Conservation (phyloP, 2,113 vertebrate genomes). For the Egretta garzetta region DNA sequence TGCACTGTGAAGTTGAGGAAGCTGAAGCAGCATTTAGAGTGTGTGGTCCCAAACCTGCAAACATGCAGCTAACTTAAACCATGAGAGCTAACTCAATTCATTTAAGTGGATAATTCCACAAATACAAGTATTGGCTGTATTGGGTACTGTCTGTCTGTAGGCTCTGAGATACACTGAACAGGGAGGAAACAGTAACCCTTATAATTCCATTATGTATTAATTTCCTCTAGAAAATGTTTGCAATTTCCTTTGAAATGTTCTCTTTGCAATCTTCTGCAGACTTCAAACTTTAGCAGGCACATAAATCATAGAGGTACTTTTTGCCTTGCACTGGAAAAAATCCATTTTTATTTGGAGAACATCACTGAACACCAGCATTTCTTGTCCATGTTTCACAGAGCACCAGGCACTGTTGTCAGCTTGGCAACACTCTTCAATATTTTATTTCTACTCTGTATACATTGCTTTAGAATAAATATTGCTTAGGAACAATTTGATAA, state of each 20-base stretch:
- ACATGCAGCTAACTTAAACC: neutral
- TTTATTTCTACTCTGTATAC: neutral
- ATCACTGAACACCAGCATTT: neutral
- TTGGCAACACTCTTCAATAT: neutral
- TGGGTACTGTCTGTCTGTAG: neutral
- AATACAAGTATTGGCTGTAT: neutral
- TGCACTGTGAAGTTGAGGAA: neutral
- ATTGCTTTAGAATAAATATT: neutral
- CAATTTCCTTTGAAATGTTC: neutral
- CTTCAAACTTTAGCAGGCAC: neutral
- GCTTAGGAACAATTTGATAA: neutral
- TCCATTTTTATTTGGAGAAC: neutral
- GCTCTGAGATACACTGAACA: neutral
- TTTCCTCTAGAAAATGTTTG: neutral
- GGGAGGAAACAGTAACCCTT: neutral
- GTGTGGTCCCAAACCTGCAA: neutral
- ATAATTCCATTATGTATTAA: neutral
- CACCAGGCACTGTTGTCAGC: neutral
- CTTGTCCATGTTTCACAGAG: neutral
- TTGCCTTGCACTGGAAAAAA: neutral
- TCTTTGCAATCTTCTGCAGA: neutral
- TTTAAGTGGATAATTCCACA: neutral
- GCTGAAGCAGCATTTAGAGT: neutral
- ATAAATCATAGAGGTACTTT: neutral
- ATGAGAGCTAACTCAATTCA: neutral